Percentiles rank a stretch among this genome's conserved stretches.
Conservation (phyloP, 2,113 vertebrate genomes). For the Pluvianellus socialis region DNA sequence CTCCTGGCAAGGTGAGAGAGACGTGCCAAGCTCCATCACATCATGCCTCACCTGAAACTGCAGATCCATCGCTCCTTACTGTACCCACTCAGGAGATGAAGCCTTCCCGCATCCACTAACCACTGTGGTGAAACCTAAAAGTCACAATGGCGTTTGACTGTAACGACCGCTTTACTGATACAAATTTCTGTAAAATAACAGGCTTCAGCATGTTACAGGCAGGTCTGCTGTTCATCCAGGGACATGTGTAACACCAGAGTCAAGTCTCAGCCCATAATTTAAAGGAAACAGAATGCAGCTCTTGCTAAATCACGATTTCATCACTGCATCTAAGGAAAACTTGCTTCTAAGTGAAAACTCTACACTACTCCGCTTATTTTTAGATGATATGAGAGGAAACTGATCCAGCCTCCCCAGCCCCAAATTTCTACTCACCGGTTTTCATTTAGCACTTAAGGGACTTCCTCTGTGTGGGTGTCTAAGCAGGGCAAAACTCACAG, state of each 20-base stretch:
- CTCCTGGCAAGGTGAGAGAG: background rate
- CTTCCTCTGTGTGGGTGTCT: background rate
- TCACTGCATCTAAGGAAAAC: background rate
- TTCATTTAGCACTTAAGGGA: background rate
- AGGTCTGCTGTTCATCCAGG: background rate
- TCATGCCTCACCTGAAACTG: background rate
- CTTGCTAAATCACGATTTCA: background rate
- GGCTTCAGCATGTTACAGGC: background rate
- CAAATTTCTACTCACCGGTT: background rate
- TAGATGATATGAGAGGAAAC: background rate
- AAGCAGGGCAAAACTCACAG: background rate
- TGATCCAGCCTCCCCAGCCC: background rate
- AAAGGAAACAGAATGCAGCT: background rate
- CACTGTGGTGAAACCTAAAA: background rate
- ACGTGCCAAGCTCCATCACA: accelerated
- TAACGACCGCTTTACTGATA: accelerated
- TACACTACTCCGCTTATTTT: background rate
- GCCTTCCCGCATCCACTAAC: background rate
- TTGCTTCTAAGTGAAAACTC: background rate
- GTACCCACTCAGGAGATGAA: background rate
- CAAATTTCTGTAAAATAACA: background rate
- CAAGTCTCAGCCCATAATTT: background rate
- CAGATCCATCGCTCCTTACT: background rate
- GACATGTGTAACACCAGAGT: background rate
- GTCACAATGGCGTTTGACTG: background rate